phyloP scores from a whole-genome alignment of 1,140 invertebrate species.

The Melitaea cinxia region DNA sequence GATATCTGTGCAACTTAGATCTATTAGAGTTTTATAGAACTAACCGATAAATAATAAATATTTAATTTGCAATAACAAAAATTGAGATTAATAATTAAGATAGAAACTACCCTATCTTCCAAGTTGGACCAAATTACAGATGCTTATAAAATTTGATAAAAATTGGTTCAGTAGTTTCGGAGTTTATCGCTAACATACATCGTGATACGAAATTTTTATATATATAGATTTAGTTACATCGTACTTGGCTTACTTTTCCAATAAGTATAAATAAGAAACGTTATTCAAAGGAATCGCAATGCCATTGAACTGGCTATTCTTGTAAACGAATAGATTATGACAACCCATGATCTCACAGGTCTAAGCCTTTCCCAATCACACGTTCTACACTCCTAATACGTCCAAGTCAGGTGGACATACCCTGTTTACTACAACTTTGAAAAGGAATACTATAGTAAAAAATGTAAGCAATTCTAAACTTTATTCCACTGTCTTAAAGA shows the following conservation, averaged over 20 bases:
- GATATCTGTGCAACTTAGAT: too few species aligned
- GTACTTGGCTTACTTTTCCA: constrained; percentile 21
- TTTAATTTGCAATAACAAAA: too few species aligned
- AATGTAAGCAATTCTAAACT: constrained; percentile 6
- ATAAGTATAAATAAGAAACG: constrained; percentile 12
- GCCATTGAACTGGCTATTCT: constrained; percentile 30
- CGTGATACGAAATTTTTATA: background rate
- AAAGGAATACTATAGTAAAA: constrained; percentile 9
- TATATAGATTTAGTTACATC: too few species aligned
- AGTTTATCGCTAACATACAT: too few species aligned
- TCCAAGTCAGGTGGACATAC: constrained; percentile 65
- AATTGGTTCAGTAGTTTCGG: too few species aligned
- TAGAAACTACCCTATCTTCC: too few species aligned
- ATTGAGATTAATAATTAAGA: too few species aligned
- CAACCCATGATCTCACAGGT: constrained; percentile 43
- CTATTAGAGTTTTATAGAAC: too few species aligned
- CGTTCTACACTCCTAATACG: constrained; percentile 63
- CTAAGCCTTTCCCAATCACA: constrained; percentile 56
- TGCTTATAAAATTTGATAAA: too few species aligned
- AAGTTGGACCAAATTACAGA: too few species aligned
- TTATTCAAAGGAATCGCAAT: constrained; percentile 25
- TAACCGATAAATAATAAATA: too few species aligned
- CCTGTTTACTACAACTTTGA: constrained; percentile 37
- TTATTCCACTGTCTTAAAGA: constrained; percentile 29
- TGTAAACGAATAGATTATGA: constrained; percentile 31